Evolutionary conservation across 2,888 invertebrate genomes (phyloP).

Genomic region (Psococerastis gibbosa): DNA sequence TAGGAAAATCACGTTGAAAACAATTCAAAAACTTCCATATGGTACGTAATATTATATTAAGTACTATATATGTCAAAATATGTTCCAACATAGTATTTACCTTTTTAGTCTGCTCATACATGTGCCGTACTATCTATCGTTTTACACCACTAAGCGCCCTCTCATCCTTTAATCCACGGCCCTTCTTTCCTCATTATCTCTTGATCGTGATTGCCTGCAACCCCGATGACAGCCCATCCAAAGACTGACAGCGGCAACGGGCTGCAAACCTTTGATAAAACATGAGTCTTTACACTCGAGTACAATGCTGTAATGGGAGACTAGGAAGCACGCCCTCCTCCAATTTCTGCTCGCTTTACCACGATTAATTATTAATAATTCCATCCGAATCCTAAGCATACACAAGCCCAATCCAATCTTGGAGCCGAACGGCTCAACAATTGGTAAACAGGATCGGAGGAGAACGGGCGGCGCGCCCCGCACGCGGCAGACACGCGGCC

Average conservation of each 20-base stretch:
- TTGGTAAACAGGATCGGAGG: not conserved
- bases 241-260: not conserved
- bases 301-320: not conserved
- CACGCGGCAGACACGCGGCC: not conserved
- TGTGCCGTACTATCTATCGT: too few species aligned
- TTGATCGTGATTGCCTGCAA: too few species aligned
- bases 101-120: too few species aligned
- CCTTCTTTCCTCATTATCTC: too few species aligned
- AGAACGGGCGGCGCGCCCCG: not conserved
- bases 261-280: not conserved
- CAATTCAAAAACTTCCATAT: too few species aligned
- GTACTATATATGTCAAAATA: too few species aligned
- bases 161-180: too few species aligned
- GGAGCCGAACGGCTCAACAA: not conserved
- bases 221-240: too few species aligned
- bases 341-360: conserved; percentile 7
- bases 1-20: too few species aligned
- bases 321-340: not conserved
- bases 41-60: too few species aligned
- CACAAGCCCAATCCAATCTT: not conserved
- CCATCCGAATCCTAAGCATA: conserved; percentile 1
- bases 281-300: not conserved
- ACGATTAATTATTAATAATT: conserved; percentile 10
- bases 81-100: too few species aligned
- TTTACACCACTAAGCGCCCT: too few species aligned